Base-by-base conservation (phyloP, 2,888 invertebrate genomes). In the Neoascia interrupta region DNA sequence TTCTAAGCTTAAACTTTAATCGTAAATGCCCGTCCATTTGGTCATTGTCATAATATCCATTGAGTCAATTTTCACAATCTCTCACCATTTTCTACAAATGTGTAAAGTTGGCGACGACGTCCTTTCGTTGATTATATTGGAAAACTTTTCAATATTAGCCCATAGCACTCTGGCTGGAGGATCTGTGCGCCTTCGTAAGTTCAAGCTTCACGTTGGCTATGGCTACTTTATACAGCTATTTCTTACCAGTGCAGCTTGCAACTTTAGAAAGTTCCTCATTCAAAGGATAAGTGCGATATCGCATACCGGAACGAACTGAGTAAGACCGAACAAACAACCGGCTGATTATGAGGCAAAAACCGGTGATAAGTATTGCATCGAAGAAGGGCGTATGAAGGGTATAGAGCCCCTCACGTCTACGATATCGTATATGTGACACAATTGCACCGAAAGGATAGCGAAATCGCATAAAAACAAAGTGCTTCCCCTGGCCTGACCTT, bases 141-240 rank as follows among this genome's bases (percentile, higher is more conserved):
- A 76, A 76, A 76, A 76, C 76, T 76, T 76, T 72, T 28, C 58
- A 41, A 76, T 72, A 72, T 72, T 60, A 76, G 76, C 51, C 64
- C 64, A 76, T 76, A 64, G 72, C 70, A 72, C 47, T 72, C 64
- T 64, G n/a, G n/a, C n/a, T n/a, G 64, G 53, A 64, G 64, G 76
- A 70, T 45, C 37, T 56, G 16, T 18, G 18, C 21, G 4, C 2
- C n/a, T n/a, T n/a, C n/a, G n/a, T n/a, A n/a, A n/a, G 18, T 5
- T 41, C 15, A 5, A 8, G 13, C 10, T 5, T 5, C 13, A n/a
- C n/a, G n/a, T n/a, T n/a, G n/a, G 49, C 69, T 36, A 21, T 69
- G 31, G 56, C 66, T 21, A 11, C 53, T 21, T 1, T 10, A 19
- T 6, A n/a, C n/a, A n/a, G 21, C 23, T 16, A 34, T 31, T 43